A percentile compares a stretch with the other conserved stretches of the same genome.
These are phyloP conservation scores for Sarcophilus harrisii DNA, from an alignment of 2,797 vertebrate species.

Conservation along the genomic window DNA sequence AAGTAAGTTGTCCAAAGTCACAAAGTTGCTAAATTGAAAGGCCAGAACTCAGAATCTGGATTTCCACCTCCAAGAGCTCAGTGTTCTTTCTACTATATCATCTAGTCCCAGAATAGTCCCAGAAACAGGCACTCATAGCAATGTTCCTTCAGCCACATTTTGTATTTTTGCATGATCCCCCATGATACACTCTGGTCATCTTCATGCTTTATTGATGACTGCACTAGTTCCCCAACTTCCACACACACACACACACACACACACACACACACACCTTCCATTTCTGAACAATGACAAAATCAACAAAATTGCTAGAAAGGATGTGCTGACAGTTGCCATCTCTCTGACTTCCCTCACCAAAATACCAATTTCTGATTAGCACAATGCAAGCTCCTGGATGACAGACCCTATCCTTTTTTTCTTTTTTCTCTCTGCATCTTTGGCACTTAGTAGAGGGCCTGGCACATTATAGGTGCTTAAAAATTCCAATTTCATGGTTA, in stretches of 20 bases:
- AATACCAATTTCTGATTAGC: not conserved
- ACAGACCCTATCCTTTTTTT: not conserved
- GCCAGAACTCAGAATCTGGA: not conserved
- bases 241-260: no score
- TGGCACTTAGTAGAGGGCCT: not conserved
- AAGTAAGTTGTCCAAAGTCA: not conserved
- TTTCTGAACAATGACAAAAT: not conserved
- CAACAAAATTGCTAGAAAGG: not conserved
- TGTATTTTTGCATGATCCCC: not conserved
- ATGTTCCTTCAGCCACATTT: not conserved
- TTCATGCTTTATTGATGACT: not conserved
- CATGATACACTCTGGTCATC: not conserved
- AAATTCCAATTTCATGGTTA: not conserved
- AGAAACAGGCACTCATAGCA: not conserved
- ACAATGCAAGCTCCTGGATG: not conserved
- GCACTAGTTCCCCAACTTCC: not conserved
- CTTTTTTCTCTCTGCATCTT: not conserved
- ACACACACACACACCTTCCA: no score
- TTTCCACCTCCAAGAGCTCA: not conserved
- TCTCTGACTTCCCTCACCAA: not conserved
- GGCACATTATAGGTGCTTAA: not conserved
- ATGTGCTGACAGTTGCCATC: not conserved
- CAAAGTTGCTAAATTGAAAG: not conserved
- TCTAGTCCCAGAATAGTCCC: not conserved
- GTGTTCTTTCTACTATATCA: not conserved